These are phyloP conservation scores for Andinoacara biseriatus DNA, from an alignment of 2,113 vertebrate species.

Conservation along the genomic window DNA sequence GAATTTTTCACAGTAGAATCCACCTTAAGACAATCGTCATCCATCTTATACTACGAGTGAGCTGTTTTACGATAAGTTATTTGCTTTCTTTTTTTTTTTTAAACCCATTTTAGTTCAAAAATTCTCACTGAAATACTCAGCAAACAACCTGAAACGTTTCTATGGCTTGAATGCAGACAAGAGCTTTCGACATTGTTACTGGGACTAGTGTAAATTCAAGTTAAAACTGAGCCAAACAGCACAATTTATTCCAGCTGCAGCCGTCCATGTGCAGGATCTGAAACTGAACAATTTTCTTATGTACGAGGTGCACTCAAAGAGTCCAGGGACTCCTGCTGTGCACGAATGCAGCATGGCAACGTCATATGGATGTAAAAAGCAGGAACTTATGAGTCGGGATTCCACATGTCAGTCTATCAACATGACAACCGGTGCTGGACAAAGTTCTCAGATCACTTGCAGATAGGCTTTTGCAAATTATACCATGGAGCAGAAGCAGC, in stretches of 20 bases:
- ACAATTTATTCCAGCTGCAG: slow-evolving; percentile 1
- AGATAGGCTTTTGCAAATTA: background rate
- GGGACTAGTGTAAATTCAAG: slow-evolving; percentile 40
- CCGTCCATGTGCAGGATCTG: slow-evolving; percentile 7
- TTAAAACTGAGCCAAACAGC: slow-evolving; percentile 12
- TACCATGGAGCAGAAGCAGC: background rate
- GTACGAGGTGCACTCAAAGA: background rate
- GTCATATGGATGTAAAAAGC: background rate
- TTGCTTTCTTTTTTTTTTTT: slow-evolving; percentile 5
- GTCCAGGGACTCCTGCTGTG: background rate
- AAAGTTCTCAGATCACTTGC: background rate
- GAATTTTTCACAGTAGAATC: slow-evolving; percentile 62
- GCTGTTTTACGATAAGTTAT: slow-evolving; percentile 34
- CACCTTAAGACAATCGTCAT: slow-evolving; percentile 51
- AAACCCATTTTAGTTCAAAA: slow-evolving; percentile 12
- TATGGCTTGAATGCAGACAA: slow-evolving; percentile 76
- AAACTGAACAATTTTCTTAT: background rate
- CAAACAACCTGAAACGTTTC: slow-evolving; percentile 64
- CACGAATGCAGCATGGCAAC: background rate
- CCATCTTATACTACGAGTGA: slow-evolving; percentile 47
- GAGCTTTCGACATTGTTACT: slow-evolving; percentile 27
- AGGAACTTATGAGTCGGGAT: background rate
- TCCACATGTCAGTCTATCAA: background rate
- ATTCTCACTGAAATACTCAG: slow-evolving; percentile 47
- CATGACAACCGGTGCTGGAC: background rate